Conservation (phyloP, 2,888 invertebrate species). For the Drosophila cognata region DNA sequence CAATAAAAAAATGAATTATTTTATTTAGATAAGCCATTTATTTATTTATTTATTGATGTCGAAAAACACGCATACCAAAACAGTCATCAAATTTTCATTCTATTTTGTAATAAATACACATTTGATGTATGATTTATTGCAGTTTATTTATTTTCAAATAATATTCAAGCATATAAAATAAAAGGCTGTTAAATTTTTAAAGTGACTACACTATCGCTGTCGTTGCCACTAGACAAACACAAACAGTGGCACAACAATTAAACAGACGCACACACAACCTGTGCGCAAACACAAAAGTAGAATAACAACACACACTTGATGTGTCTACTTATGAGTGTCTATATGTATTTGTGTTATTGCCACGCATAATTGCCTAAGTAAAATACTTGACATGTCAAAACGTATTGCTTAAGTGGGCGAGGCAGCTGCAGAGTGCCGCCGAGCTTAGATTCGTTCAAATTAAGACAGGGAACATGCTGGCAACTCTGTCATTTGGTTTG, state of each 20-base stretch:
- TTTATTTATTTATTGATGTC: background rate
- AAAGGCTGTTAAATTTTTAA: background rate
- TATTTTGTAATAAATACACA: background rate
- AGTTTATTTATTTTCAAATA: background rate
- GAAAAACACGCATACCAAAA: background rate
- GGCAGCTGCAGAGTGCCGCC: conserved; percentile 27
- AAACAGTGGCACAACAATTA: conserved; percentile 42
- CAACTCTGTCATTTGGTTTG: conserved; percentile 36
- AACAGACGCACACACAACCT: conserved; percentile 8
- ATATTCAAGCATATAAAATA: background rate
- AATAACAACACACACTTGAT: conserved; percentile 6
- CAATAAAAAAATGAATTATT: background rate
- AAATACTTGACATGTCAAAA: conserved; percentile 40
- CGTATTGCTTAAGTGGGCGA: conserved; percentile 19
- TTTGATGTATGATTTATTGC: background rate
- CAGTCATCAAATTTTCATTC: background rate
- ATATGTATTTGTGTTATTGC: conserved; percentile 31
- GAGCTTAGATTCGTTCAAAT: conserved; percentile 32
- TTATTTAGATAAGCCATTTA: no score
- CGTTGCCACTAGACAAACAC: conserved; percentile 14
- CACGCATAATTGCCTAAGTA: conserved; percentile 64
- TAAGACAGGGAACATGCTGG: conserved; percentile 4
- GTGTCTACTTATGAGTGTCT: background rate
- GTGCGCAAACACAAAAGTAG: conserved; percentile 4
- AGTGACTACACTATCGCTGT: conserved; percentile 9